Evolutionary conservation across 2,888 invertebrate genomes (phyloP).

Genomic region (Tipula lateralis): DNA sequence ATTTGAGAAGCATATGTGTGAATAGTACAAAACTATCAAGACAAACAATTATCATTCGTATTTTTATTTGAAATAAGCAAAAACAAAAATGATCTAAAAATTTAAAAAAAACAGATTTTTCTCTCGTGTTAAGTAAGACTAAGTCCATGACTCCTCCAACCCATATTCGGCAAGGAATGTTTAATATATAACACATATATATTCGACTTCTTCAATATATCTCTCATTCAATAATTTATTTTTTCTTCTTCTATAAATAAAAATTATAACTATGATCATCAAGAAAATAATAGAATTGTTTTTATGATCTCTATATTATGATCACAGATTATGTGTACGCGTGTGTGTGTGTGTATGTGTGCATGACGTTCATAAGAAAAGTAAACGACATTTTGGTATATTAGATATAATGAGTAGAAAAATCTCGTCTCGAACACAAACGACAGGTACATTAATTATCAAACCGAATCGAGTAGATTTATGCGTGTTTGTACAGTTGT

Average conservation of each 20-base stretch:
- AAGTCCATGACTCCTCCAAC: constrained; percentile 28
- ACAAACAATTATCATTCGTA: background rate
- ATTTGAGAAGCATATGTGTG: background rate
- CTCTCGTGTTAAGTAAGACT: background rate
- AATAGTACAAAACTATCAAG: background rate
- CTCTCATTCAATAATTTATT: constrained; percentile 27
- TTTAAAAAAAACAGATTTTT: constrained; percentile 25
- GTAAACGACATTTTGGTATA: background rate
- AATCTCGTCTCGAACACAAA: background rate
- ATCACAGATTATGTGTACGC: background rate
- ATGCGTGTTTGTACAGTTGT: background rate
- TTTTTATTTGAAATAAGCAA: background rate
- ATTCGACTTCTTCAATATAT: constrained; percentile 1
- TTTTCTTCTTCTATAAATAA: constrained; percentile 24
- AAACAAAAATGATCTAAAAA: background rate
- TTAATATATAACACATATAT: background rate
- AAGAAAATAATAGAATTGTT: constrained; percentile 5
- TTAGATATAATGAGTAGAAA: background rate
- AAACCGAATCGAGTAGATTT: background rate
- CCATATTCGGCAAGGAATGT: constrained; percentile 36
- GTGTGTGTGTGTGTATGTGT: background rate
- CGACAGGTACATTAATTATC: background rate
- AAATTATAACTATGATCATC: background rate
- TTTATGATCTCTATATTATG: background rate
- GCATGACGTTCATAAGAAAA: background rate